Evolutionary conservation across 2,888 invertebrate species (phyloP), one percentile per base, ranked within the genome.

Genomic region (Cerastis leucographa): DNA sequence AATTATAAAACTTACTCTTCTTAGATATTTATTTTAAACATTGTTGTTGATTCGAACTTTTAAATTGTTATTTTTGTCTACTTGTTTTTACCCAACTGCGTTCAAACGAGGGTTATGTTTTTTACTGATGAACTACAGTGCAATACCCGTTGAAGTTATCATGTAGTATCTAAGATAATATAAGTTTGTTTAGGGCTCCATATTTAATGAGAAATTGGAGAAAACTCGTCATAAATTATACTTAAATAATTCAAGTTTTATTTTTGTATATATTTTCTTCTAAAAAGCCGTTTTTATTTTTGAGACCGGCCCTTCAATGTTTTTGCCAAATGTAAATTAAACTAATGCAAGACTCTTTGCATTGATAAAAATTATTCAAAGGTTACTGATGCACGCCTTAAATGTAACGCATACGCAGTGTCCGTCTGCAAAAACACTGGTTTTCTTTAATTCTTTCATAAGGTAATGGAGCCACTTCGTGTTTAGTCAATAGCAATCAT

Each of bases 401-500:
- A 56, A 25, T 25, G n/a, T n/a, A n/a, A n/a, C n/a, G 25, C 56
- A 14, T 6, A 35, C 4, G 5, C 19, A 19, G 19, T 59, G 25
- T 8, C 2, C 17, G 17, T 29, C 8, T 59, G 25, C 29, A 59
- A 29, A 25, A 29, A 29, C 14, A 59, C 29, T 19, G 11, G n/a
- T 62, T 83, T 78, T 68, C 12, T 82, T 65, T 49, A 35, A 70
- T 81, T 68, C 40, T 12, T 61, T 64, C 42, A 35, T 12, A 4
- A n/a, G 29, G 35, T 62, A 35, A 25, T 9, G 49, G 25, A 84
- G 67, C 61, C 51, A 54, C n/a, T 67, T 71, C 29, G 61, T 72
- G 35, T 74, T 71, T 88, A 87, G 89, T 80, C 86, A 76, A 80
- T 85, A 84, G 74, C 51, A 86, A 76, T 75, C 76, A 72, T 80